Base-by-base conservation (phyloP, 2,888 invertebrate species). In the Macrophya alboannulata region DNA sequence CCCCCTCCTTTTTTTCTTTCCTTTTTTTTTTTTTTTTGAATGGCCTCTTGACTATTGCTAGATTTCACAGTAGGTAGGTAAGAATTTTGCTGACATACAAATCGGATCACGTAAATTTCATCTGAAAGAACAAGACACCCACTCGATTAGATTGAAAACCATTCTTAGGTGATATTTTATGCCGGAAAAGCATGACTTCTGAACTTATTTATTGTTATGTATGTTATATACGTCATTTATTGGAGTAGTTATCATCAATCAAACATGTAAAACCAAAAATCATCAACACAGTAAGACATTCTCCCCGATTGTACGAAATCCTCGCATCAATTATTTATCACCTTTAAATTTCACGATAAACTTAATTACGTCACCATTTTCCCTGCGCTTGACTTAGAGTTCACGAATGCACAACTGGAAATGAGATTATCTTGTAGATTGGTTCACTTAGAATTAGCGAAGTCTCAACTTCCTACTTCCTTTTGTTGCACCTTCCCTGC, bases 11-110 rank as follows among this genome's bases (percentile, higher is more conserved):
- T n/a, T 21, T 74, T 74, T 45, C 37, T 17, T 71, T 43, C 40
- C 5, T 68, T 40, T 43, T 72, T 43, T 43, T 8, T 72, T 72
- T 72, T 2, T 8, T 43, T 5, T 25, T 5, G 21, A 51, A 77
- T 25, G 12, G 51, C 77, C 77, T 48, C 31, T 77, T 55, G 10
- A 9, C 15, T n/a, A 37, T 37, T 37, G 40, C 55, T 55, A 55
- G 74, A 45, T 45, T 17, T 25, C 12, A 40, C 62, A 15, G 59
- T 21, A 17, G 40, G 59, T 21, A 17, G 40, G 25, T 51, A 40
- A 37, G 43, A 40, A 81, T 81, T 62, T 81, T 62, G 81, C 81
- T 81, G 62, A 81, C 81, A 43, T 62, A 43, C n/a, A 37, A 37
- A 74, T 74, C 43, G n/a, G 21, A 45, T 74, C 72, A 45, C 45